Evolutionary conservation across 2,797 vertebrate genomes (phyloP).

Genomic region (Squalus acanthias): DNA sequence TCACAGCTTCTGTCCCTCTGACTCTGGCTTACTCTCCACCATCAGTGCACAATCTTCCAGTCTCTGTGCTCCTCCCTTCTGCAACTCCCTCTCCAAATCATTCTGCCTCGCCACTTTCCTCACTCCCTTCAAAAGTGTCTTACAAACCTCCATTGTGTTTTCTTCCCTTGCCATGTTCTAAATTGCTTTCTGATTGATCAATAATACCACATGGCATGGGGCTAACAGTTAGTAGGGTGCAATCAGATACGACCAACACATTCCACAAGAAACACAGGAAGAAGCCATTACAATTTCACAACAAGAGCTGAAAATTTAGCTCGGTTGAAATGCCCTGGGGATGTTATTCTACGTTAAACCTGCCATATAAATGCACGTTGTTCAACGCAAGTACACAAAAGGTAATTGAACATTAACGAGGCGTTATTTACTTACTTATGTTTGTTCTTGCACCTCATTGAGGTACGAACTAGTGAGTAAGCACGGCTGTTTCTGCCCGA

Average conservation of each 20-base stretch:
- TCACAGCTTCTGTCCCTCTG: neutral
- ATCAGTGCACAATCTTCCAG: neutral
- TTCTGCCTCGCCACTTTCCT: no score
- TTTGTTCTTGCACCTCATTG: neutral
- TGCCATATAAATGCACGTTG: neutral
- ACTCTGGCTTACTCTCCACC: neutral
- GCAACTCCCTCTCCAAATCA: no score
- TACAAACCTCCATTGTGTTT: neutral
- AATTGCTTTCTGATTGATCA: neutral
- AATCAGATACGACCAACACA: no score
- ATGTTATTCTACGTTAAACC: neutral
- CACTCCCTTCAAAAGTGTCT: neutral
- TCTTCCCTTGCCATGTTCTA: neutral
- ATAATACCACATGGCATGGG: no score
- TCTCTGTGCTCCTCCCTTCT: neutral
- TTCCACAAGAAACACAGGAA: neutral
- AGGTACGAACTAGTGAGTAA: neutral
- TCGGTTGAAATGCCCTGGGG: neutral
- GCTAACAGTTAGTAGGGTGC: no score
- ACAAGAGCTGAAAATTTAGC: neutral
- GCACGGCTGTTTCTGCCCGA: neutral
- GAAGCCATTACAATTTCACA: neutral
- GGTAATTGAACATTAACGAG: neutral
- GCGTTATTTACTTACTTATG: neutral
- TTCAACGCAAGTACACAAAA: neutral